Conservation (phyloP, 2,113 vertebrate genomes). For the Felis chaus region DNA sequence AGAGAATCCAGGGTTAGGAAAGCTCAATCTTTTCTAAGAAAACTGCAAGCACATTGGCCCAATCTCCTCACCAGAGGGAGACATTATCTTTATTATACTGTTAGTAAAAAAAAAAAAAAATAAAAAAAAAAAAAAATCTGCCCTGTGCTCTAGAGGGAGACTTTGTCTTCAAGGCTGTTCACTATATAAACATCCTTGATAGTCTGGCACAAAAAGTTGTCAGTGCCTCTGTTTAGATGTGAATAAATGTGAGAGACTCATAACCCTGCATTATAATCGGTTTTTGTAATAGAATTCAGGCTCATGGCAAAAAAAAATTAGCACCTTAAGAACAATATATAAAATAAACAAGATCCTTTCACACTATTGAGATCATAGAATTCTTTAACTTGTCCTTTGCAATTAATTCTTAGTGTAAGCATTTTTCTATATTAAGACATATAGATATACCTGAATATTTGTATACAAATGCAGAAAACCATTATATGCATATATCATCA, state of each 20-base stretch:
- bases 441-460: neutral
- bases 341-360: neutral
- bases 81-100: neutral
- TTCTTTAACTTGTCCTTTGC: neutral
- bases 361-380: neutral
- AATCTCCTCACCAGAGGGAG: neutral
- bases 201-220: neutral
- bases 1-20: neutral
- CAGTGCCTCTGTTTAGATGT: neutral
- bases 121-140: neutral
- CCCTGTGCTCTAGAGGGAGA: neutral
- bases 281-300: neutral
- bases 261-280: neutral
- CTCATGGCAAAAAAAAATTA: neutral
- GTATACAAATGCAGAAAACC: neutral
- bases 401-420: neutral
- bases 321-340: neutral
- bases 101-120: neutral
- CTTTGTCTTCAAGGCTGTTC: neutral
- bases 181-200: neutral
- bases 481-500: neutral
- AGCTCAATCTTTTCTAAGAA: neutral
- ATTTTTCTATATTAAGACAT: neutral
- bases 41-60: neutral
- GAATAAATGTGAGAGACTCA: neutral